Evolutionary conservation across 1,140 invertebrate genomes (phyloP), one percentile per base, ranked within the genome.

Genomic region (Eumeta japonica): DNA sequence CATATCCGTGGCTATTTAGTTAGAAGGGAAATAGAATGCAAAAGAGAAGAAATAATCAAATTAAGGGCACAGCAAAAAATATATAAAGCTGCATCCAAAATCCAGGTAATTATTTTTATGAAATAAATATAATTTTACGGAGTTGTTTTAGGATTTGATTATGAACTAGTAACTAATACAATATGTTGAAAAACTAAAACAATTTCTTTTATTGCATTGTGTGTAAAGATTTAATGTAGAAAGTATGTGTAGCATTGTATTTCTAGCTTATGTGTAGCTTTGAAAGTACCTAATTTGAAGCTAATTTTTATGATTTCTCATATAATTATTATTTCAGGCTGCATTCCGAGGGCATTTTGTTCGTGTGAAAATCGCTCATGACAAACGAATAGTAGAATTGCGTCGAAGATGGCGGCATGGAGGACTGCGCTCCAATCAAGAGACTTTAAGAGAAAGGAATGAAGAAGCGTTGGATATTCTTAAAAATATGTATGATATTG

Each of bases 271-370:
- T 10, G 4, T 30, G 28, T 14, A 30, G 12, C 12, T 30, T 14
- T 5, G 4, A 12, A 10, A 10, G 13, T 30, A 10, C 13, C 5
- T 30, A 30, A 10, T 10, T 14, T 10, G 28, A 10, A 10, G 2
- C 10, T 5, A 13, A 35, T 39, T 36, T 14, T 31, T 19, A 15
- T 4, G 13, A 19, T 30, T 29, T 5, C 12, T 16, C 3, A 14
- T 31, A 19, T 30, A 11, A 12, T 35, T 18, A 14, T 43, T 33
- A 47, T 50, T 53, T 3, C 44, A 82, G 76, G 68, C 82, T 10
- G 45, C 75, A n/a, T 87, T 83, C 80, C 79, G 80, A 36, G 84
- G 84, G 1, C 79, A 83, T 49, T 55, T 39, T 10, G 59, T 74
- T 10, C 75, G 85, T 7, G 49, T 58, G 16, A 47, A 45, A 2